These are phyloP conservation scores for Papilio machaon DNA, from an alignment of 1,140 invertebrate species.

Conservation along the genomic window DNA sequence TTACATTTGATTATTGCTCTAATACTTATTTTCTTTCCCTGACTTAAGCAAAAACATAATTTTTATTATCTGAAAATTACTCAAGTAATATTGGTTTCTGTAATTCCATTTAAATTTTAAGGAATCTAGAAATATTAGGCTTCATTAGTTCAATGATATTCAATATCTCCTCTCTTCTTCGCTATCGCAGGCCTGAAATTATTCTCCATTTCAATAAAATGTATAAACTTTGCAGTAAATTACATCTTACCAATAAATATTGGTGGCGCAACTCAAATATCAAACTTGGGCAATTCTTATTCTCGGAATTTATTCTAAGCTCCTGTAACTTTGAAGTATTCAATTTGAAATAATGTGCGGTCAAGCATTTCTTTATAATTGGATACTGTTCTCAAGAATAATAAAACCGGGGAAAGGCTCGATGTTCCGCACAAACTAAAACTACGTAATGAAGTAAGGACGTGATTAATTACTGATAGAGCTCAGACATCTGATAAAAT, in stretches of 20 bases:
- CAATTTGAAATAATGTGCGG: constrained; percentile 17
- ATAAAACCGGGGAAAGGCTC: not conserved
- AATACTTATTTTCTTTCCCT: not conserved
- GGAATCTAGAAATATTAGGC: not conserved
- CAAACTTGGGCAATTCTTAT: not conserved
- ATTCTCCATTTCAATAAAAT: not conserved
- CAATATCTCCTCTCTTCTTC: not conserved
- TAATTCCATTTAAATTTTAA: too few species aligned
- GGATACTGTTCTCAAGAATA: constrained; percentile 4
- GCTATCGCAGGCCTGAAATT: not conserved
- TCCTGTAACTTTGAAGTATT: constrained; percentile 15
- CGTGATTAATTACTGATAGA: not conserved
- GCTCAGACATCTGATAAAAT: not conserved
- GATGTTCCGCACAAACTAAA: not conserved
- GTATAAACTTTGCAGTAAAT: not conserved
- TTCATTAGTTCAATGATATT: not conserved
- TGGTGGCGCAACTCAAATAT: not conserved
- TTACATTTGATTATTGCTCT: not conserved
- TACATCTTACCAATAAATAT: not conserved
- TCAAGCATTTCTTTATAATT: constrained; percentile 23
- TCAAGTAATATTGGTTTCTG: too few species aligned
- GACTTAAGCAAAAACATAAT: not conserved
- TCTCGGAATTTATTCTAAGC: not conserved
- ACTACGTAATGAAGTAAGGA: not conserved
- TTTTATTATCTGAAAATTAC: too few species aligned